Evolutionary conservation across 2,113 vertebrate species (phyloP), one percentile per base, ranked within the genome.

Genomic region (Nestor notabilis): DNA sequence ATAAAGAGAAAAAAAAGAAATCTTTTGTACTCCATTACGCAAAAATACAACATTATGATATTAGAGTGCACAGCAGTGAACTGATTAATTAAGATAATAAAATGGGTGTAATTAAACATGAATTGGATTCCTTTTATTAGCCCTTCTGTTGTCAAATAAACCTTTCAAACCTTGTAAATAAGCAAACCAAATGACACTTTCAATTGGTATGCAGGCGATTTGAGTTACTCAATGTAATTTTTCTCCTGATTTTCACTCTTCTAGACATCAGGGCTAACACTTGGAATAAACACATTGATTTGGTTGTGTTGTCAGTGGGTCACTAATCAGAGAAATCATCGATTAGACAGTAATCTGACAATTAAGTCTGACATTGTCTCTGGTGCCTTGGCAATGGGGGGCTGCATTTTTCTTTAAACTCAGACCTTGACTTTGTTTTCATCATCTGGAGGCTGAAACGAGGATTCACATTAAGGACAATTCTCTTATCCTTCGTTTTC

Each of bases 11-110:
- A 80, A n/a, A n/a, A 87, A 86, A 76, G 19, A 87, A 89, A 77
- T 50, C 11, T 72, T 86, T 87, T 63, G 11, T 49, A 77, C 31
- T 66, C 84, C 28, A 28, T 79, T 90, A 71, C 70, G 72, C 44
- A 84, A 87, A 92, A 95, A 37, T 39, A 64, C 12, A 64, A 80
- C 2, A 2, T 46, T 77, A 68, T 65, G 53, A 91, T 87, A 89
- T 68, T 84, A 70, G 56, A 84, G 55, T 61, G 47, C 39, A 84
- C 21, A 72, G 41, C 64, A 85, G 44, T 82, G 61, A 31, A 72
- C 37, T 65, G 83, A 93, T 95, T 97, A 95, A 97, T 97, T 93
- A 91, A 92, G 93, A 91, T 91, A 93, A 91, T 95, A 97, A 93
- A 96, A 56, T 25, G 44, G 78, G 77, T 95, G 68, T 84, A 95